Evolutionary conservation across 2,113 vertebrate genomes (phyloP).

Genomic region (Synodontis membranacea): DNA sequence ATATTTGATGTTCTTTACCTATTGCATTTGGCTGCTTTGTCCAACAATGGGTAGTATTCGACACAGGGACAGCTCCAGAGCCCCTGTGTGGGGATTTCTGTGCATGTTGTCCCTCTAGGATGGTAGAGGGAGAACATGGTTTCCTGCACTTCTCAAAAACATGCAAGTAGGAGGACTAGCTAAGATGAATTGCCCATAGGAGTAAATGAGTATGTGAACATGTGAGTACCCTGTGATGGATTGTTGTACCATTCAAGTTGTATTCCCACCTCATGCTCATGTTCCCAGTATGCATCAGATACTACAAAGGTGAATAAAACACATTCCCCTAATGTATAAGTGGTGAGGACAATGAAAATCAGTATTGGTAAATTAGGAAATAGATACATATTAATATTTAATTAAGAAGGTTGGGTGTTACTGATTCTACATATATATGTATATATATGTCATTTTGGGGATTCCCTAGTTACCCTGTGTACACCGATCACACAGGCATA

Average conservation of each 20-base stretch:
- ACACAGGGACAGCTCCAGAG: no score
- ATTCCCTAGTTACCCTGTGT: neutral
- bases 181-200: neutral
- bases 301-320: neutral
- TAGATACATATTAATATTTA: no score
- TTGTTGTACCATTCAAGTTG: neutral
- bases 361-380: neutral
- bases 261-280: neutral
- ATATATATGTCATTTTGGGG: neutral
- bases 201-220: neutral
- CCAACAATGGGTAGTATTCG: no score
- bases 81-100: no score
- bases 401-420: neutral
- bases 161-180: neutral
- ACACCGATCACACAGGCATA: no score
- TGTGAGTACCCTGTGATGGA: neutral
- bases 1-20: no score
- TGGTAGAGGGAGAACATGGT: no score
- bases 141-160: neutral
- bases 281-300: neutral
- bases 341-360: neutral
- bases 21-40: no score
- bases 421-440: no score
- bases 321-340: neutral
- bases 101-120: neutral